Conservation (phyloP, 2,113 vertebrate genomes). For the Equus przewalskii region DNA sequence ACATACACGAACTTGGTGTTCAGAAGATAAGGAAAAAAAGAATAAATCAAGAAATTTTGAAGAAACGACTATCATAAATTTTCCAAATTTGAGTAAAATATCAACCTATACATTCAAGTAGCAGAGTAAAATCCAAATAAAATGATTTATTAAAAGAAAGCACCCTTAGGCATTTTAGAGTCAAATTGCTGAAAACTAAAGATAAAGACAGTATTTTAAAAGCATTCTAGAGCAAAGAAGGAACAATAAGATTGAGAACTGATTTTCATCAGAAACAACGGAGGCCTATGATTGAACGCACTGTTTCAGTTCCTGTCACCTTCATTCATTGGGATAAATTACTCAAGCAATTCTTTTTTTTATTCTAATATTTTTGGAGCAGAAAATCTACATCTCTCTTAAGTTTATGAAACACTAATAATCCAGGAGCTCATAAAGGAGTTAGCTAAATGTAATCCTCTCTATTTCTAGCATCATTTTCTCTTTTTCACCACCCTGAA, state of each 20-base stretch:
- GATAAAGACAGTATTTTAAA: not conserved
- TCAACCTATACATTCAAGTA: not conserved
- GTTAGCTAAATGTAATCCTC: not conserved
- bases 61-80: not conserved
- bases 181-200: not conserved
- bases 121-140: not conserved
- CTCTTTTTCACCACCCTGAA: not conserved
- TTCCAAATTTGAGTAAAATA: not conserved
- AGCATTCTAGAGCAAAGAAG: not conserved
- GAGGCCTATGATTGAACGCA: not conserved
- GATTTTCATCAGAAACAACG: not conserved
- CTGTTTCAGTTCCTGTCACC: not conserved
- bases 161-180: not conserved
- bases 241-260: not conserved
- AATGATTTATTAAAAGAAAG: not conserved
- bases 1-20: not conserved
- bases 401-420: not conserved
- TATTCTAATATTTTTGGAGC: not conserved
- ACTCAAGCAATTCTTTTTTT: rapidly evolving
- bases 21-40: not conserved
- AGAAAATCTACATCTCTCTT: not conserved
- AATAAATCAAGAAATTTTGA: not conserved
- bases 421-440: not conserved
- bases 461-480: not conserved
- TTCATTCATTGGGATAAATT: not conserved